Evolutionary conservation across 2,888 invertebrate genomes (phyloP), one percentile per base, ranked within the genome.

Genomic region (Campoplex nolae): DNA sequence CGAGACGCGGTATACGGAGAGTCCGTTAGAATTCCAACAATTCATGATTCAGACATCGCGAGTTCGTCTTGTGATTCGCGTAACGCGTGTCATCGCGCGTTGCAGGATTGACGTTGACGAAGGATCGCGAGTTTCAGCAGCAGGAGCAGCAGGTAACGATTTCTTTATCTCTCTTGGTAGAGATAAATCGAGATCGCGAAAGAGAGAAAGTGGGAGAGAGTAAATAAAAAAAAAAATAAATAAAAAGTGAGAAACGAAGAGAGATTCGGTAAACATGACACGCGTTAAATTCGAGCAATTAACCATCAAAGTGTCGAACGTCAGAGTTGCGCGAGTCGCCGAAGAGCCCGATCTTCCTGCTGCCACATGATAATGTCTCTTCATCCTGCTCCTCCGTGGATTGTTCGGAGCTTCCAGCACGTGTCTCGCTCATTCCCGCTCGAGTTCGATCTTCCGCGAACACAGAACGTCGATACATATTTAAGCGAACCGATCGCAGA

Each of bases 381-480:
- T 65, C 45, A 35, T 76, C 35, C 65, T 23, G 23, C 23, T 65
- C 48, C n/a, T 65, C 48, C 18, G 32, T 48, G 48, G 65, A 76
- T 76, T 76, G 23, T 76, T 42, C 35, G 23, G n/a, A 76, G 51
- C 51, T 76, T 51, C 62, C 65, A 6, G 28, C 56, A 75, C 51
- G 48, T 58, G 78, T 71, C 56, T 77, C 75, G 62, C 58, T 70
- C 42, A 62, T 83, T 18, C n/a, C n/a, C 70, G 38, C n/a, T 82
- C 45, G 56, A 23, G 71, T 71, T 74, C 74, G 23, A 51, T 75
- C 80, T 70, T 58, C 58, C 62, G 77, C 78, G 56, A 77, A 54
- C 65, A 77, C 70, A n/a, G 71, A 42, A 80, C 83, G 84, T 85
- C 89, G 89, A 89, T 88, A 89, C 87, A 89, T 87, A 87, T 86